These are phyloP conservation scores for Parus major DNA, from an alignment of 2,113 vertebrate genomes.

Conservation along the genomic window DNA sequence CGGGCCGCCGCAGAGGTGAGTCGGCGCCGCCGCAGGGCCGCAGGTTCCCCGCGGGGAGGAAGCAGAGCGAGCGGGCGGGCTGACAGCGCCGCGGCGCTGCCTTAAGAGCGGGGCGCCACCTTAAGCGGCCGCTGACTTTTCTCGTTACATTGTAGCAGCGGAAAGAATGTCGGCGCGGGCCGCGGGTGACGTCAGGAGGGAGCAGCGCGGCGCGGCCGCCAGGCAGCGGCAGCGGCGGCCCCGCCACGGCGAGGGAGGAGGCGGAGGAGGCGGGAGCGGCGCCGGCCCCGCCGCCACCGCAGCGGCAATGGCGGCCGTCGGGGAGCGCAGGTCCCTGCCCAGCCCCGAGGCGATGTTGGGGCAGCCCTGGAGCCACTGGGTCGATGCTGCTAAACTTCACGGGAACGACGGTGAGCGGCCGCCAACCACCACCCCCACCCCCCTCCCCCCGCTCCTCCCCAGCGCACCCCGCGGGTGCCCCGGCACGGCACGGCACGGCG, in stretches of 20 bases:
- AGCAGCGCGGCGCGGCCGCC: constrained; percentile 89
- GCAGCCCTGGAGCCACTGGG: constrained; percentile 95
- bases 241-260: constrained; percentile 66
- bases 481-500: not conserved
- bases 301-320: constrained; percentile 92
- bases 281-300: constrained; percentile 65
- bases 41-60: not conserved
- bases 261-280: constrained; percentile 48
- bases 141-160: constrained; percentile 95
- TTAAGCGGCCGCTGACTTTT: constrained; percentile 71
- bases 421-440: not conserved
- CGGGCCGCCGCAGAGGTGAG: constrained; percentile 51
- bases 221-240: constrained; percentile 80
- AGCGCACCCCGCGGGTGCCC: not conserved
- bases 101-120: constrained; percentile 71
- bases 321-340: constrained; percentile 92
- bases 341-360: constrained; percentile 95
- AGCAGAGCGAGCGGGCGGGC: not conserved
- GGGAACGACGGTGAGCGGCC: constrained; percentile 90
- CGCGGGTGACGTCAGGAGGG: constrained; percentile 96
- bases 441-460: not conserved
- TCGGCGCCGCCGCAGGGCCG: not conserved
- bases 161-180: constrained; percentile 99
- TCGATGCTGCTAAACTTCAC: constrained; percentile 92
- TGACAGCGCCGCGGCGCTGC: constrained; percentile 58